Evolutionary conservation across 2,888 invertebrate species (phyloP), one percentile per base, ranked within the genome.

Genomic region (Amphimallon solstitiale): DNA sequence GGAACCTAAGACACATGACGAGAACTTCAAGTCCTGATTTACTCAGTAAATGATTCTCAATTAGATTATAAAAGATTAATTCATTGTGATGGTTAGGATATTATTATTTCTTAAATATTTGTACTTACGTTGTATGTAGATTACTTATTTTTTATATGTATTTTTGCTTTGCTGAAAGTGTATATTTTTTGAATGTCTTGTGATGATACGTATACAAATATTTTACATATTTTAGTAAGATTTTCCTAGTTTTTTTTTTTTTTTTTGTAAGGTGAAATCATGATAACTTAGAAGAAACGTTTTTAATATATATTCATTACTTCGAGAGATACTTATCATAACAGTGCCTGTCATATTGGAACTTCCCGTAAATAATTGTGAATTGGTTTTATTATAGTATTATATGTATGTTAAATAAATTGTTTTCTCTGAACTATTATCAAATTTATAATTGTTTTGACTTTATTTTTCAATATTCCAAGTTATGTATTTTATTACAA

Each of bases 1-100:
- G 89, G 68, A 78, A 75, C 65, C 65, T 78, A 10, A 75, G 74
- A 65, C 74, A 75, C 40, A 70, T 72, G 54, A 38, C 65, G 4
- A 46, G 68, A 46, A 62, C 54, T n/a, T 64, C 71, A 10, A 70
- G 66, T 48, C 63, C 63, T 6, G 66, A 66, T 51, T 54, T 66
- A 12, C 23, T 66, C 19, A 48, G 63, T 43, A 66, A 66, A 51
- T 66, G 63, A 66, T 56, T 54, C 19, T 38, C 29, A 29, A 29
- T 29, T 23, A 38, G 9, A 29, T 48, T 45, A 14, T 23, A 17
- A 12, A 14, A 35, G 12, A 14, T 7, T 12, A 54, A 40, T 9
- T 65, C 19, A 65, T 51, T 65, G 65, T 65, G 65, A 65, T 65
- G 65, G 65, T 61, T 51, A 40, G 10, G 17, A 34, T 51, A 51